phyloP scores from a whole-genome alignment of 2,888 invertebrate genomes.

The Minunthozetes semirufus region DNA sequence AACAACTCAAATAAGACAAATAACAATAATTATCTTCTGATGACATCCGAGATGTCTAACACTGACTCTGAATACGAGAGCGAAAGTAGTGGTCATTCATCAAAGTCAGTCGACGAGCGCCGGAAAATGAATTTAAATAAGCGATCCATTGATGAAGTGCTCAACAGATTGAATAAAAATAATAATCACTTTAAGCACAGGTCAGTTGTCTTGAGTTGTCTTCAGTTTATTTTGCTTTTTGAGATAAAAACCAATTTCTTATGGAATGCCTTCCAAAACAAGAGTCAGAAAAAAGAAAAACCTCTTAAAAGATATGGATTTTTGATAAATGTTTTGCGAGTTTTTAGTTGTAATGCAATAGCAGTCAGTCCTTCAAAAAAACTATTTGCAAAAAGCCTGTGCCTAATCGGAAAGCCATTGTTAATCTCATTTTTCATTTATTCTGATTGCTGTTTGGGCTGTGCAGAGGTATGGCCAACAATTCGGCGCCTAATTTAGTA shows the following conservation, averaged over 20 bases:
- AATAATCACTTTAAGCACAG: constrained; percentile 18
- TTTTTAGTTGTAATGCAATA: not conserved
- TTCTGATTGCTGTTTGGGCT: not conserved
- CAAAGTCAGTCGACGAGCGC: not conserved
- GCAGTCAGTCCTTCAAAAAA: too few species aligned
- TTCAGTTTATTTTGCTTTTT: too few species aligned
- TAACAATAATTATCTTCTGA: constrained; percentile 4
- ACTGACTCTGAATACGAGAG: constrained; percentile 14
- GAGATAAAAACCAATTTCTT: not conserved
- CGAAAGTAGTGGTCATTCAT: constrained; percentile 20
- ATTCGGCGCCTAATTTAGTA: not conserved
- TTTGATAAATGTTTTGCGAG: not conserved
- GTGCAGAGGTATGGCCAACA: not conserved
- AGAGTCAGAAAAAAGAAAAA: not conserved
- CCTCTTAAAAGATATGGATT: not conserved
- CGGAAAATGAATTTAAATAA: constrained; percentile 12
- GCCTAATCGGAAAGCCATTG: too few species aligned
- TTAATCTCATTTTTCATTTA: too few species aligned
- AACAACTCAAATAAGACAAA: not conserved
- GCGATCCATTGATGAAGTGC: constrained; percentile 22
- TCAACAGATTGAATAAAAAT: constrained; percentile 20
- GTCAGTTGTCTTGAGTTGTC: not conserved
- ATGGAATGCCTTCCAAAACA: not conserved
- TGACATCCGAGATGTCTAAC: not conserved
- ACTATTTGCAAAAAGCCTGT: not conserved